phyloP scores from a whole-genome alignment of 2,113 vertebrate species.

The Archilochus colubris region DNA sequence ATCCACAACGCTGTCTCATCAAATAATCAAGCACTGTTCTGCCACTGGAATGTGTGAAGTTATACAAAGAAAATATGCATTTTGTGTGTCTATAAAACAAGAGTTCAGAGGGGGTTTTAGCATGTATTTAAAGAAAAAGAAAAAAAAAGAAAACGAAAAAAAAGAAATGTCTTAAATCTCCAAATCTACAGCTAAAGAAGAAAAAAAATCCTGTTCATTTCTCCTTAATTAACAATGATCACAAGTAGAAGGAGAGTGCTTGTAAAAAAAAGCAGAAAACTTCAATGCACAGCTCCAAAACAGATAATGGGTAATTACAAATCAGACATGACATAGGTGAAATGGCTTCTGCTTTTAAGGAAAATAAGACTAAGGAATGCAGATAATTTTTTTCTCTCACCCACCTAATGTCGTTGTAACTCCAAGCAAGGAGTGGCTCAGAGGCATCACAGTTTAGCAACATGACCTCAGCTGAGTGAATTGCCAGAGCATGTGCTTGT shows the following conservation, averaged over 20 bases:
- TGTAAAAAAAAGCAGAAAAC: slow-evolving; percentile 49
- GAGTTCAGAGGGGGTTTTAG: slow-evolving; percentile 62
- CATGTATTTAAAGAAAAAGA: neutral
- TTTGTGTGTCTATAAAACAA: slow-evolving; percentile 67
- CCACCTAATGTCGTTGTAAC: neutral
- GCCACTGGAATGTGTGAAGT: slow-evolving; percentile 66
- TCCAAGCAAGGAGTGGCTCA: neutral
- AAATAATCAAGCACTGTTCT: slow-evolving; percentile 66
- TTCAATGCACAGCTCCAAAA: slow-evolving; percentile 45
- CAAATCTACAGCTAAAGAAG: slow-evolving; percentile 41
- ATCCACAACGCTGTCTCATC: slow-evolving; percentile 62
- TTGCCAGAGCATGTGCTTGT: neutral
- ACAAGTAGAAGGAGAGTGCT: slow-evolving; percentile 42
- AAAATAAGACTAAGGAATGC: slow-evolving; percentile 16
- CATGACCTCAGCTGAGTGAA: neutral
- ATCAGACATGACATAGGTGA: slow-evolving; percentile 37
- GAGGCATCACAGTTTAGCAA: neutral
- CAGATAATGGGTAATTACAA: slow-evolving; percentile 58
- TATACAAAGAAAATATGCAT: slow-evolving; percentile 68
- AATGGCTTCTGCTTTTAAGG: slow-evolving; percentile 51
- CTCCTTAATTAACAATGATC: slow-evolving; percentile 51
- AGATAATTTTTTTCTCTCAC: neutral
- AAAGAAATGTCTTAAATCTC: neutral
- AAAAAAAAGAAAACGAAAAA: neutral
- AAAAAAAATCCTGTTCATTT: slow-evolving; percentile 47